Evolutionary conservation across 2,113 vertebrate genomes (phyloP), one percentile per base, ranked within the genome.

Genomic region (Sterrhoptilus dennistouni): DNA sequence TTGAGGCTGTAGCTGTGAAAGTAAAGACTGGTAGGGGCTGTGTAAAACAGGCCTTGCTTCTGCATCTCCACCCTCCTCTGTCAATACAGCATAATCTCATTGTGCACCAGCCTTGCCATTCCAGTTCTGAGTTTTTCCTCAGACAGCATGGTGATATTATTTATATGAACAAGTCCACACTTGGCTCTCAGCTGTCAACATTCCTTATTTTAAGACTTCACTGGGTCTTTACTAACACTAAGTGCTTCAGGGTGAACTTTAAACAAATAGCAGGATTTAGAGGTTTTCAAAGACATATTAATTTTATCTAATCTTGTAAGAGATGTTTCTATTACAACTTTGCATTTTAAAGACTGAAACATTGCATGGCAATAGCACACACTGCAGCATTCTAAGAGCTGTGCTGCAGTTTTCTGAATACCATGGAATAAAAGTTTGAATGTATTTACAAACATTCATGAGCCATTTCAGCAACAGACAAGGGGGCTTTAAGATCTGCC

Each of bases 121-220:
- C 95, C 92, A 85, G 77, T 94, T 87, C 70, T 82, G 70, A 69
- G 21, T 6, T 77, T 4, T 6, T 57, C 42, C 64, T 77, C 92
- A 87, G 78, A 93, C 50, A 94, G 77, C 79, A n/a, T 0, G 10
- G 85, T 63, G 49, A 53, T 74, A 78, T 54, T 91, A 94, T 81
- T 94, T 93, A 71, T 56, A 53, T 25, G 84, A 94, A 88, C 90
- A 95, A 96, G 96, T 83, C 88, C 80, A 82, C 60, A 90, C 93
- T 87, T 84, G 93, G 89, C 64, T 70, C 71, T 86, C 93, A 93
- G 76, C 76, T 94, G 90, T 59, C 69, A 89, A 88, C 76, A 18
- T 91, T 76, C 79, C 78, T 77, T 81, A 82, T 89, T 87, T 86
- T 83, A 93, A 96, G 86, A 77, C 79, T 87, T 81, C 76, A 53